Conservation (phyloP, 2,113 vertebrate genomes). For the Thomomys bottae region DNA sequence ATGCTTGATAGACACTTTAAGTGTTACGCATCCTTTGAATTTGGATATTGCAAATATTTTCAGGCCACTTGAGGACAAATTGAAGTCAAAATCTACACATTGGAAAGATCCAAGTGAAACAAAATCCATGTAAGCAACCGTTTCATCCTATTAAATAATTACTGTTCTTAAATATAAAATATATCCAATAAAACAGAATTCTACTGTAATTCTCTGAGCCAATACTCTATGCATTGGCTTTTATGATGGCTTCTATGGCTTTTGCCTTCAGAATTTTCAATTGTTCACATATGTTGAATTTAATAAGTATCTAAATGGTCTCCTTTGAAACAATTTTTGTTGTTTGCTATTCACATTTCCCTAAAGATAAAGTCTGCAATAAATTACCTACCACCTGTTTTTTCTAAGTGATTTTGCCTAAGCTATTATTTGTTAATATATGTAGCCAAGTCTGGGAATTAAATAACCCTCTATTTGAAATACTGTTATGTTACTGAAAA, state of each 20-base stretch:
- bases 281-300: not conserved
- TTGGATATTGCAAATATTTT: not conserved
- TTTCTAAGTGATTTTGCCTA: not conserved
- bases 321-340: not conserved
- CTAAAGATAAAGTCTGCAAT: not conserved
- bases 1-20: too few relatives aligned
- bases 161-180: not conserved
- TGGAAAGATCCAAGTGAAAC: not conserved
- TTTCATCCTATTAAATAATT: not conserved
- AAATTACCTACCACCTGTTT: not conserved
- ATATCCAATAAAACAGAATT: not conserved
- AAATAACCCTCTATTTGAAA: not conserved
- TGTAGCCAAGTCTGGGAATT: not conserved
- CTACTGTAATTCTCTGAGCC: not conserved
- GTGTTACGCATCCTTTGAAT: not conserved
- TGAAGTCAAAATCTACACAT: not conserved
- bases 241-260: too few relatives aligned
- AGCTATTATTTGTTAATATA: not conserved
- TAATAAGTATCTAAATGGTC: not conserved
- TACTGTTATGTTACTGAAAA: not conserved
- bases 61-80: not conserved
- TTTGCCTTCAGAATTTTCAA: not conserved
- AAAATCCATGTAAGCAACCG: not conserved
- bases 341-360: not conserved
- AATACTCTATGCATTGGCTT: rapidly evolving